Evolutionary conservation across 2,113 vertebrate species (phyloP).

Genomic region (Argyrosomus japonicus): DNA sequence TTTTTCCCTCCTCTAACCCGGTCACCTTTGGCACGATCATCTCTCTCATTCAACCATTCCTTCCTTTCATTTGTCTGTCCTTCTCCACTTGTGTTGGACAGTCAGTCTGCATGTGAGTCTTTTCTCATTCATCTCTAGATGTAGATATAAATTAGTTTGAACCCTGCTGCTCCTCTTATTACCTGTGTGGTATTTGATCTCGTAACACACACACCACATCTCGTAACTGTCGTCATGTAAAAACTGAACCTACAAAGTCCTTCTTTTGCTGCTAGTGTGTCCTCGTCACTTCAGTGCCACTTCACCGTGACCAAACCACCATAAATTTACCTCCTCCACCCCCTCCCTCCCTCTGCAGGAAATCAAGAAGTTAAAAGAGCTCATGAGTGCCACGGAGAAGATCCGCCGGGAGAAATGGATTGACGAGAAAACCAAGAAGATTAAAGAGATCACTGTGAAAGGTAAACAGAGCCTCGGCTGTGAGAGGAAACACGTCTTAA

Average conservation of each 20-base stretch:
- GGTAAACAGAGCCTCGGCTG: slow-evolving; percentile 76
- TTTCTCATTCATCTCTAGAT: slow-evolving; percentile 19
- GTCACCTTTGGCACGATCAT: not conserved
- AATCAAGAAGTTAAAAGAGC: slow-evolving; percentile 94
- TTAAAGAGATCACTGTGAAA: slow-evolving; percentile 97
- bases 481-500: not conserved
- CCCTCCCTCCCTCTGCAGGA: slow-evolving; percentile 82
- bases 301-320: not conserved
- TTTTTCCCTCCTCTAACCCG: slow-evolving; percentile 1
- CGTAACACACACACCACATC: not conserved
- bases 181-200: not conserved
- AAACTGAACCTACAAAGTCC: not conserved
- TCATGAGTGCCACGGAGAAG: slow-evolving; percentile 93
- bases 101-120: slow-evolving; percentile 70
- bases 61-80: slow-evolving; percentile 34
- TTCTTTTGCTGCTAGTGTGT: not conserved
- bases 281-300: not conserved
- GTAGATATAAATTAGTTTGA: not conserved
- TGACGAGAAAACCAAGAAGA: slow-evolving; percentile 95
- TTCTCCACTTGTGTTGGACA: slow-evolving; percentile 42
- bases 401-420: slow-evolving; percentile 96
- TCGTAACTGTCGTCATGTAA: not conserved
- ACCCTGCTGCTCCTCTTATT: not conserved
- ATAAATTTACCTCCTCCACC: fast-evolving
- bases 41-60: slow-evolving; percentile 22